phyloP scores from a whole-genome alignment of 2,888 invertebrate species.

The Cinara cedri region DNA sequence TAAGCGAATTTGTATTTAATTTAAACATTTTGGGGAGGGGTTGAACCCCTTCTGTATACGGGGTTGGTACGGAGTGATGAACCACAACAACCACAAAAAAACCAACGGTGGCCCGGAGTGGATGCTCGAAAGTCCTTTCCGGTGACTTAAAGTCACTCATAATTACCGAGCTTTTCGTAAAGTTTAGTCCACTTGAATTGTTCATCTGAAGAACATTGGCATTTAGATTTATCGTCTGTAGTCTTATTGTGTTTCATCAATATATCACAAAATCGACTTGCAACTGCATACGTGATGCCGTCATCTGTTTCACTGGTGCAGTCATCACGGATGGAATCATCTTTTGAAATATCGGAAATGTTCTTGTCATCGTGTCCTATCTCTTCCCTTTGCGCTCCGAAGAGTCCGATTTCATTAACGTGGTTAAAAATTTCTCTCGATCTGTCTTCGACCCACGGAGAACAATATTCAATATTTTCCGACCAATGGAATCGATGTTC shows the following conservation, averaged over 20 bases:
- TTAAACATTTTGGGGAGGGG: too few species aligned
- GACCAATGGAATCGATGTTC: conserved; percentile 33
- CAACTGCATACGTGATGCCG: conserved; percentile 3
- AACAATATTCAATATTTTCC: conserved; percentile 20
- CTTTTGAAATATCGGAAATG: not conserved
- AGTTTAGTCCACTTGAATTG: conserved; percentile 15
- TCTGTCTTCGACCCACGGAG: conserved; percentile 20
- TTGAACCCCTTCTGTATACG: too few species aligned
- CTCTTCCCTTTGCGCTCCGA: not conserved
- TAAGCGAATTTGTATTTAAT: too few species aligned
- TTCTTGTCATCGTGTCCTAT: not conserved
- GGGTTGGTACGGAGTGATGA: too few species aligned
- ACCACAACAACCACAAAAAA: too few species aligned
- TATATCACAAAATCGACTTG: not conserved
- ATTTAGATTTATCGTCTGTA: not conserved
- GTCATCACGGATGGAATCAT: not conserved
- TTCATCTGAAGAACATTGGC: not conserved
- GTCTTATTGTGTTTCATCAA: not conserved
- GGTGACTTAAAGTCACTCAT: not conserved
- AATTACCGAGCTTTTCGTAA: not conserved
- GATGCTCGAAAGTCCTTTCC: too few species aligned
- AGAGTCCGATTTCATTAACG: not conserved
- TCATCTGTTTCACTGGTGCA: not conserved
- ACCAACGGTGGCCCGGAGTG: too few species aligned
- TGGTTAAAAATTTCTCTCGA: conserved; percentile 21